Percentiles rank a stretch among this genome's conserved stretches.
phyloP scores from a whole-genome alignment of 2,113 vertebrate genomes.

The human region GRCh38 chrY:12785501-12786000 shows the following conservation, averaged over 20 bases:
- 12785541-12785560: neutral
- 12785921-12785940: neutral
- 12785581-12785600: neutral
- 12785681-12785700: too few relatives aligned
- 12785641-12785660: neutral
- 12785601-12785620: neutral
- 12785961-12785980: neutral
- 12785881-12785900: neutral
- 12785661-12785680: too few relatives aligned
- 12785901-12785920: neutral
- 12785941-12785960: neutral
- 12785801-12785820: too few relatives aligned
- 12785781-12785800: too few relatives aligned
- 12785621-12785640: neutral
- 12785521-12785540: neutral
- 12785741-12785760: too few relatives aligned
- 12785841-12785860: neutral
- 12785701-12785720: too few relatives aligned
- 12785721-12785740: too few relatives aligned
- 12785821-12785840: too few relatives aligned
- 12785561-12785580: neutral
- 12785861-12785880: neutral
- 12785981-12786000: neutral
- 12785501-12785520: neutral
- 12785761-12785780: too few relatives aligned